Evolutionary conservation across 2,113 vertebrate genomes (phyloP).

Genomic region (Poeciliopsis occidentalis): DNA sequence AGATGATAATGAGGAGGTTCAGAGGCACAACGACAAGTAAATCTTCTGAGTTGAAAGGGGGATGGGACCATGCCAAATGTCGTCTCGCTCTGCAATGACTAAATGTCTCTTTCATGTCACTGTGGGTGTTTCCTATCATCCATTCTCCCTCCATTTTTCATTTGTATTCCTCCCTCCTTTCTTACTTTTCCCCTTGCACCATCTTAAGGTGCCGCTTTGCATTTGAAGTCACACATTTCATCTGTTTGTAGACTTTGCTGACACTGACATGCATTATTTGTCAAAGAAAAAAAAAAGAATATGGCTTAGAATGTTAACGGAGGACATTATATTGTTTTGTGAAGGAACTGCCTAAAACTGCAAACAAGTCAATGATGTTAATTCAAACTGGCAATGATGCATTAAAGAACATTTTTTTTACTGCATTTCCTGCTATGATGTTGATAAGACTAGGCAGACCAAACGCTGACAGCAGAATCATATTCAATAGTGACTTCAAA

Average conservation of each 20-base stretch:
- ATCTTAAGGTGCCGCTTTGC: constrained; percentile 22
- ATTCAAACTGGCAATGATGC: constrained; percentile 5
- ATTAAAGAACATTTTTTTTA: constrained; percentile 21
- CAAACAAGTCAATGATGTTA: constrained; percentile 10
- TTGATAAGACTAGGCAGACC: constrained; percentile 11
- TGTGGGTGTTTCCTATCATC: constrained; percentile 49
- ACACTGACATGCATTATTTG: constrained; percentile 16
- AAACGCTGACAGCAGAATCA: neutral
- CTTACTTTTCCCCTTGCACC: constrained; percentile 7
- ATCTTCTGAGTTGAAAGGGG: constrained; percentile 45
- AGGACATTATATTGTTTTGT: constrained; percentile 3
- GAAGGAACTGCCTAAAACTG: constrained; percentile 13
- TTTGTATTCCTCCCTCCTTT: constrained; percentile 37
- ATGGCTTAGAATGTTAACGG: constrained; percentile 24
- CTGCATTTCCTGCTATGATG: neutral
- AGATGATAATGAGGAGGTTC: constrained; percentile 64
- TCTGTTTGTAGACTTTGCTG: neutral
- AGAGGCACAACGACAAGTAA: constrained; percentile 45
- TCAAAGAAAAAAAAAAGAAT: constrained; percentile 23
- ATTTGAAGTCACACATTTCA: constrained; percentile 12
- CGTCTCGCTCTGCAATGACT: constrained; percentile 47
- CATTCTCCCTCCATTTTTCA: constrained; percentile 26
- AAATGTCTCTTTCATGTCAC: constrained; percentile 62
- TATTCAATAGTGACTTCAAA: constrained; percentile 14
- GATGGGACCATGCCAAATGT: constrained; percentile 52